phyloP scores from a whole-genome alignment of 2,888 invertebrate genomes.

The Diabrotica balteata region DNA sequence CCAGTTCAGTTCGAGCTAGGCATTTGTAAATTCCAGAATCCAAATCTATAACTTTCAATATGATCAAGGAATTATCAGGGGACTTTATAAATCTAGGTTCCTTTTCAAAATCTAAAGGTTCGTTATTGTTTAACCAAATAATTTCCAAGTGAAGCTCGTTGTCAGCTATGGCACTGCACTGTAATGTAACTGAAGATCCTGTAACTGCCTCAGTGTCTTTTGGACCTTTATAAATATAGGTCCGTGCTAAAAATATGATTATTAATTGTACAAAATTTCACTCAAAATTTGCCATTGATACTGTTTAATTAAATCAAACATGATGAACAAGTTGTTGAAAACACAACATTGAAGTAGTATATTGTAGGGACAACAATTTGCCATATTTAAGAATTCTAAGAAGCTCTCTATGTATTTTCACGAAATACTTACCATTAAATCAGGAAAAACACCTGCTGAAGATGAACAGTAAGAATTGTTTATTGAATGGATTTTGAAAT shows the following conservation, averaged over 20 bases:
- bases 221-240: constrained; percentile 85
- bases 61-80: constrained; percentile 91
- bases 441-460: too few species aligned
- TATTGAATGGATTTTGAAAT: too few species aligned
- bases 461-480: too few species aligned
- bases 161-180: constrained; percentile 93
- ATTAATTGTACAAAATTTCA: too few species aligned
- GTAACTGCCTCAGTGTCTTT: constrained; percentile 93
- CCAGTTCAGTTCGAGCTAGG: constrained; percentile 87
- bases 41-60: constrained; percentile 91
- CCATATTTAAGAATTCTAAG: too few species aligned
- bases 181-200: constrained; percentile 87
- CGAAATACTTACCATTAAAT: too few species aligned
- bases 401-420: too few species aligned
- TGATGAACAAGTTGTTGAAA: too few species aligned
- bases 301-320: too few species aligned
- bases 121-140: constrained; percentile 87
- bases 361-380: too few species aligned
- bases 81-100: constrained; percentile 85
- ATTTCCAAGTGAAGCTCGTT: constrained; percentile 79
- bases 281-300: too few species aligned
- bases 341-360: too few species aligned
- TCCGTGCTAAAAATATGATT: constrained; percentile 68
- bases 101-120: constrained; percentile 85
- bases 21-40: constrained; percentile 97